Evolutionary conservation across 35 echinoderm and acorn worm species (phyloP).

Genomic region (Patiria miniata): DNA sequence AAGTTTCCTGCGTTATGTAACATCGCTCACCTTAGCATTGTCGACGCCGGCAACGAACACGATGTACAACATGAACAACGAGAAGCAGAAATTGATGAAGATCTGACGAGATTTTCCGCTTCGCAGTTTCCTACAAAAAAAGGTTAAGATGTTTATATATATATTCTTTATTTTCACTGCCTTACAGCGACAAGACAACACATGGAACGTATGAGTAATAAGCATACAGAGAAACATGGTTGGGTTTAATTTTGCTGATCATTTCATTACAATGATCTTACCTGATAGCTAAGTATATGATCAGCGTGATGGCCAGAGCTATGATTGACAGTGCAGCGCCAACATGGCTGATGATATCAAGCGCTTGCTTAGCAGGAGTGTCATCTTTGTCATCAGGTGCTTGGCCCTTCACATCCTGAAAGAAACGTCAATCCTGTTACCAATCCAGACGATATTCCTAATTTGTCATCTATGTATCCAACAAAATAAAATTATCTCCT

Average conservation of each 20-base stretch:
- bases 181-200: too few relatives aligned
- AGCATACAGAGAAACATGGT: too few relatives aligned
- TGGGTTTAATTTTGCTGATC: too few relatives aligned
- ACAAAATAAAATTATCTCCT: too few relatives aligned
- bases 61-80: slow-evolving; percentile 38
- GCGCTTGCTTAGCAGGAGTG: background rate
- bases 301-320: slow-evolving; percentile 23
- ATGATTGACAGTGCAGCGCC: slow-evolving; percentile 22
- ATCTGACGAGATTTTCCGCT: slow-evolving; percentile 41
- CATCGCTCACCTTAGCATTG: background rate
- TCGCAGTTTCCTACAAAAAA: slow-evolving; percentile 48
- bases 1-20: too few relatives aligned
- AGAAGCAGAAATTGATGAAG: slow-evolving; percentile 48
- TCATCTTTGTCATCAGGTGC: too few relatives aligned
- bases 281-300: slow-evolving; percentile 7
- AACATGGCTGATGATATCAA: slow-evolving; percentile 26
- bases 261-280: background rate
- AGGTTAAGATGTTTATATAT: too few relatives aligned
- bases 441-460: too few relatives aligned
- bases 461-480: too few relatives aligned
- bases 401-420: slow-evolving; percentile 3
- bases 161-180: too few relatives aligned
- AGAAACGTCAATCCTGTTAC: too few relatives aligned
- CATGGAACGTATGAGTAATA: too few relatives aligned
- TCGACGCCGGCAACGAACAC: slow-evolving; percentile 65